Evolutionary conservation across 1,140 invertebrate genomes (phyloP), one percentile per base, ranked within the genome.

Genomic region (Trichonephila clavipes): DNA sequence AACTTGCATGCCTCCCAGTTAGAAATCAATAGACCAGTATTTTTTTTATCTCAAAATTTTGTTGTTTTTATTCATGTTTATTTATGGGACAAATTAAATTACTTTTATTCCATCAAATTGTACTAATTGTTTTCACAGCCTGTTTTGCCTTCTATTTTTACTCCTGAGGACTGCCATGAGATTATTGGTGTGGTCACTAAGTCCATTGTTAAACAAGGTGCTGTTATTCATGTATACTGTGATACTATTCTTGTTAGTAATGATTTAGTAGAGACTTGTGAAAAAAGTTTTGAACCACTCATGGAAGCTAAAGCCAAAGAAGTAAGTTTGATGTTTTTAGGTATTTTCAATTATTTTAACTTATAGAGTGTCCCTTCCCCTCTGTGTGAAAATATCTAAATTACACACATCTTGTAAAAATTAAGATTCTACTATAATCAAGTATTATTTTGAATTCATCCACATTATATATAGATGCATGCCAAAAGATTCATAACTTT

Each of bases 271-370:
- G 97, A 97, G 89, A 96, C 96, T n/a, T 96, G 98, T 64, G 96
- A 96, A 21, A 96, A 97, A 95, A 96, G 96, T 2, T 98, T 98
- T 95, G 96, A 97, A 94, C 95, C 96, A 19, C 94, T 98, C 24
- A 97, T 98, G 59, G 96, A 97, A 88, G 96, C 97, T 87, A 98
- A 97, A 96, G 98, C 98, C 19, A 97, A 98, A 95, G 96, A 97
- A 95, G 96, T 94, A 88, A 91, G 40, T 81, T 14, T 10, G 0
- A 5, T 59, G 19, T 51, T 44, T 58, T 85, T 85, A 10, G 58
- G 1, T 83, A 82, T 82, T 40, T 82, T 51, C 16, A 24, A 34
- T 82, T 44, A 28, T 28, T 51, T 8, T 82, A 28, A 24, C 21
- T 24, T 69, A 69, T 12, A 1, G 2, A n/a, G 21, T 8, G 3